These are phyloP conservation scores for Mionectes olivaceus DNA, from an alignment of 2,797 vertebrate species.

Conservation along the genomic window DNA sequence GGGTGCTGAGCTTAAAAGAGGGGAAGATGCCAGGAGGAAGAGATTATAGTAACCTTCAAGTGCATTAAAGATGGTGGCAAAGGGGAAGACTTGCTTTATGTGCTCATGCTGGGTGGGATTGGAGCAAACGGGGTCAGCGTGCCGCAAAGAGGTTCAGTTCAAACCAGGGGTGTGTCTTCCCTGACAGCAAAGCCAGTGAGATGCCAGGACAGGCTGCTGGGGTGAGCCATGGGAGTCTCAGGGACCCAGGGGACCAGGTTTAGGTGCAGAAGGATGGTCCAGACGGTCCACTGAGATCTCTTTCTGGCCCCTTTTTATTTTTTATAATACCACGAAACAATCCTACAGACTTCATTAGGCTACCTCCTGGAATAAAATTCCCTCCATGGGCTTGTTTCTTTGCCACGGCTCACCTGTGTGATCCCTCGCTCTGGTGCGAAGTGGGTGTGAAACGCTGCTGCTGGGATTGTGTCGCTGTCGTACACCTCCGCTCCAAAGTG, in stretches of 20 bases:
- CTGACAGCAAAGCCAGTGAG: not conserved
- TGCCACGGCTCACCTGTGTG: not conserved
- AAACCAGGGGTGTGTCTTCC: not conserved
- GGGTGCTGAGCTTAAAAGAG: not conserved
- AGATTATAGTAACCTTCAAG: not conserved
- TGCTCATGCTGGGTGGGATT: not conserved
- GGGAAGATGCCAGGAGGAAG: not conserved
- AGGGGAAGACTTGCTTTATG: not conserved
- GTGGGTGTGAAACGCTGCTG: slow-evolving; percentile 20
- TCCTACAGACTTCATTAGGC: not conserved
- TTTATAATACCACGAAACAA: not conserved
- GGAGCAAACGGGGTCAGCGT: not conserved
- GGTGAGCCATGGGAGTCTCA: not conserved
- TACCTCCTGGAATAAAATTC: not conserved
- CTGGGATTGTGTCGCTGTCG: not conserved
- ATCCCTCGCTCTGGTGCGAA: not conserved
- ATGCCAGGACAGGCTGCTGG: not conserved
- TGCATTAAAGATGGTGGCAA: fast-evolving
- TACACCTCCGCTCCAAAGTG: slow-evolving; percentile 32
- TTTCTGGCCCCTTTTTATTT: not conserved
- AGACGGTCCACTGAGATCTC: not conserved
- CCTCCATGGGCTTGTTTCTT: not conserved
- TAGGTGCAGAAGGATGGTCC: not conserved
- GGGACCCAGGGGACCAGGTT: not conserved
- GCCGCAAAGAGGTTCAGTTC: not conserved